A percentile compares a stretch with the other conserved stretches of the same genome.
These are phyloP conservation scores for Drosophila nr. fundita DNA, from an alignment of 2,888 invertebrate genomes.

Conservation along the genomic window DNA sequence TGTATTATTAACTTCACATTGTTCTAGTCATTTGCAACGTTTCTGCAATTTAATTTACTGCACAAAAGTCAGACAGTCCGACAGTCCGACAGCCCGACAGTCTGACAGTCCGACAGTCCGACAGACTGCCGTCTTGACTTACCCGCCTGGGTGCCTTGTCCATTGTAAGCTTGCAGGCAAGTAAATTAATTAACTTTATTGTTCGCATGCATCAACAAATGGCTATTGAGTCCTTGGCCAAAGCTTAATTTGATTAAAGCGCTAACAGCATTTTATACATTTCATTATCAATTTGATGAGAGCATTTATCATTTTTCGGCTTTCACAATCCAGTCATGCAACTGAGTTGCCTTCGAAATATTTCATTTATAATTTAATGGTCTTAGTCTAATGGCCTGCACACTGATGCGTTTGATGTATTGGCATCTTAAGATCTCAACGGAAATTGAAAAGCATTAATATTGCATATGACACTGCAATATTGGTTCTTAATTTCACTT, in stretches of 20 bases:
- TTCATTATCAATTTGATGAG: constrained; percentile 55
- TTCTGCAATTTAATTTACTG: constrained; percentile 67
- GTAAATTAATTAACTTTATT: constrained; percentile 74
- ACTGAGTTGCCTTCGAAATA: not conserved
- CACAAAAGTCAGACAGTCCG: constrained; percentile 13
- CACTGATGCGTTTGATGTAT: constrained; percentile 7
- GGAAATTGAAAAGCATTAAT: constrained; percentile 16
- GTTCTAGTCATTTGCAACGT: constrained; percentile 37
- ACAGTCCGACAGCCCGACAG: not conserved
- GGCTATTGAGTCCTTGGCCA: constrained; percentile 25
- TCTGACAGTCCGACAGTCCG: constrained; percentile 5
- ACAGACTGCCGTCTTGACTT: not conserved
- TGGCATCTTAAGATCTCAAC: constrained; percentile 4
- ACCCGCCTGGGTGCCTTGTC: constrained; percentile 14
- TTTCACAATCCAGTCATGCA: constrained; percentile 7
- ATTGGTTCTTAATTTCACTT: not conserved
- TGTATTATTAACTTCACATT: constrained; percentile 64
- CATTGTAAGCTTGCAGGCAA: constrained; percentile 28
- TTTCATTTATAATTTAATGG: constrained; percentile 34
- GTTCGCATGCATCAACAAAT: constrained; percentile 34
- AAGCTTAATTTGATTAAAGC: constrained; percentile 68
- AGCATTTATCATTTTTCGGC: constrained; percentile 54
- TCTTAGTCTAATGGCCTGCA: constrained; percentile 46
- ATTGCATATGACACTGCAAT: not conserved
- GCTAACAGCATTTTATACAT: constrained; percentile 52